Base-by-base conservation (phyloP, 2,888 invertebrate species). In the Atrina japonica region DNA sequence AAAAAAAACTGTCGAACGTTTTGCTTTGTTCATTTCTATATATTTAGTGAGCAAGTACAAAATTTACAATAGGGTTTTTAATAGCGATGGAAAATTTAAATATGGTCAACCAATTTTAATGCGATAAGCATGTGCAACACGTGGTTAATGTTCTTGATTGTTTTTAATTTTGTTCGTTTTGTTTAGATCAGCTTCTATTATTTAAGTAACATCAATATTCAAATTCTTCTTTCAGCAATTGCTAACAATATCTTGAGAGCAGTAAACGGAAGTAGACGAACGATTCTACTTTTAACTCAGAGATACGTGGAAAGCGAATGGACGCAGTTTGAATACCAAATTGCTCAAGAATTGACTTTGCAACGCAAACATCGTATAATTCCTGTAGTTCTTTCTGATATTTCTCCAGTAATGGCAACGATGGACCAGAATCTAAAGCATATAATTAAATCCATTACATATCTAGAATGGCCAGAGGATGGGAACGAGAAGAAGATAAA, bases 291-390 rank as follows among this genome's bases (percentile, higher is more conserved):
- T 3, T 60, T 85, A 2, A 70, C 80, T 2, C 80, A 80, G 18
- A 64, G 74, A 16, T 85, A 80, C 68, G 73, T 84, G 3, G 70
- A 76, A 16, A 83, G 83, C 53, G 84, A 85, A 60, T 85, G 79
- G 74, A 77, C 80, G 9, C 72, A 75, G 16, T 75, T 84, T 49
- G 85, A 85, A 73, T 85, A 84, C 66, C 81, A 85, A 63, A 73
- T 76, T 41, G 85, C 85, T 7, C 85, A 83, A 52, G 80, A 83
- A n/a, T 83, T 84, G 63, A 85, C 84, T 84, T 45, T 85, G 11
- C 78, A 80, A 70, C 67, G 79, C 14, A 81, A 80, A 52, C 83
- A 84, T 60, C 72, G 78, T 53, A 83, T 85, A 16, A 81, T 85
- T 27, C 85, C 85, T 3, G 72, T 85, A n/a, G 65, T 85, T 1